These are phyloP conservation scores for Amphimallon solstitiale DNA, from an alignment of 2,888 invertebrate species.

Conservation along the genomic window DNA sequence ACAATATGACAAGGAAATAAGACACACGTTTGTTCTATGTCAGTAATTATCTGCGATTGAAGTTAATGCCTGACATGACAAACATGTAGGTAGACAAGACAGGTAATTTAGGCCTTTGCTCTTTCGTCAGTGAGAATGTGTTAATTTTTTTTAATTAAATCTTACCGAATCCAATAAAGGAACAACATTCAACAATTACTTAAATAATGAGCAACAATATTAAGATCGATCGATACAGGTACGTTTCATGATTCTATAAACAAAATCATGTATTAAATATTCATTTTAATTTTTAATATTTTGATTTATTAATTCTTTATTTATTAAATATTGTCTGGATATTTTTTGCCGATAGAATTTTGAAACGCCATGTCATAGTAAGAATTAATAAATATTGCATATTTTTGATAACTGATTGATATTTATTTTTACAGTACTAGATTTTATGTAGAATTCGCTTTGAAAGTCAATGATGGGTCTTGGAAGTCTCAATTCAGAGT, in stretches of 20 bases:
- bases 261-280: no score
- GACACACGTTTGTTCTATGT: not conserved
- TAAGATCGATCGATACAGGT: no score
- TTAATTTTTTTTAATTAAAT: not conserved
- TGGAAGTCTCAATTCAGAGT: no score
- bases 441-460: no score
- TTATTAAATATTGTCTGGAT: not conserved
- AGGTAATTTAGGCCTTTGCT: constrained; percentile 25
- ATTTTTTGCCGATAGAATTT: constrained; percentile 5
- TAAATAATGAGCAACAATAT: not conserved
- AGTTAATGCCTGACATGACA: not conserved
- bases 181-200: not conserved
- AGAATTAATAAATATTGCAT: not conserved
- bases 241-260: no score
- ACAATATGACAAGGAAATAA: constrained; percentile 13
- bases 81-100: not conserved
- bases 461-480: no score
- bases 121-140: constrained; percentile 17
- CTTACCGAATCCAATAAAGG: not conserved
- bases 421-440: no score
- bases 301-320: no score
- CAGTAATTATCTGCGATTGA: no score
- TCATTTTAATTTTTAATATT: no score
- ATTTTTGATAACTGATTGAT: not conserved
- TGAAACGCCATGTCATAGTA: not conserved